Base-by-base conservation (phyloP, 2,888 invertebrate species). In the Parnassius orleans region DNA sequence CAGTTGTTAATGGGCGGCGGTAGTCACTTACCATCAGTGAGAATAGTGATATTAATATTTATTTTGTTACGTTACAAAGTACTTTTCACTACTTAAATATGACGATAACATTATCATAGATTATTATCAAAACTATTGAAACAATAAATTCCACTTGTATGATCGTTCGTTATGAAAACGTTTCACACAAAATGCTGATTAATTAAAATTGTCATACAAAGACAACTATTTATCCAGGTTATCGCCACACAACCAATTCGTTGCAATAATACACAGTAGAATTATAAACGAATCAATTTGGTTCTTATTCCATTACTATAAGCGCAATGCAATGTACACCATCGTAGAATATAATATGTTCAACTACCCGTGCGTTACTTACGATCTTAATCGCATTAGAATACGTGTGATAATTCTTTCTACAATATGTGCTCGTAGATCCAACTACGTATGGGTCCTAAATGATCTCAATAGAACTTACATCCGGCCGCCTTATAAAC, bases 401-500 rank as follows among this genome's bases (percentile, higher is more conserved):
- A 53, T 60, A 60, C 47, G 53, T 53, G 53, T 41, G 47, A 42
- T 51, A 52, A 58, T 58, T 24, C 24, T 24, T 53, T 33, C 46
- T 42, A 15, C 19, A 19, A 10, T 5, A 11, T 15, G 19, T 44
- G 41, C n/a, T 33, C 10, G 14, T 10, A n/a, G 19, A 3, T 41
- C 41, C 14, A 43, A 46, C 24, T 42, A 47, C 33, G 46, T 52
- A 57, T 33, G 33, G 7, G 33, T 33, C 7, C 33, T 33, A 33
- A n/a, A 33, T 33, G 33, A n/a, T 11, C 12, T 14, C 46, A 61
- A 61, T 53, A 57, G 52, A 57, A 14, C 42, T 57, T 57, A 61
- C 61, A 47, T 61, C 61, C 57, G 55, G 60, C 15, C 43, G 51
- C 47, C 41, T 46, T 43, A 53, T 57, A 53, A 61, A 61, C 61